A percentile compares a stretch with the other conserved stretches of the same genome.
phyloP scores from a whole-genome alignment of 2,113 vertebrate species.

The Pycnonotus jocosus region DNA sequence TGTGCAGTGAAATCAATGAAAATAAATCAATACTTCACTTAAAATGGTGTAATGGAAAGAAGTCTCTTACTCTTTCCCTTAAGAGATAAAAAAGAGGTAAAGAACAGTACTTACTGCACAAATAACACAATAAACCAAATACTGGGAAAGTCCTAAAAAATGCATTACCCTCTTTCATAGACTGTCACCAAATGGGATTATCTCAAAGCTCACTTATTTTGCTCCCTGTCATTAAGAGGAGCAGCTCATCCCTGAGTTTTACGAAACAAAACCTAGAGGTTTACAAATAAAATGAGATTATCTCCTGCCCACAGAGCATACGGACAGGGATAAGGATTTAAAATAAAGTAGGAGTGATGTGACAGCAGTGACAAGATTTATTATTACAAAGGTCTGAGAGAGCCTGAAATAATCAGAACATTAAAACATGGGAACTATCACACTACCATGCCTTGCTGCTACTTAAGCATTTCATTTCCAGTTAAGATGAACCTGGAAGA shows the following conservation, averaged over 20 bases:
- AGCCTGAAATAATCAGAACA: not conserved
- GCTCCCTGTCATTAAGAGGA: not conserved
- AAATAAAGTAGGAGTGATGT: not conserved
- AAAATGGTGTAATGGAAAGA: not conserved
- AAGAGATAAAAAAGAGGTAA: not conserved
- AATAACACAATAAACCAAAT: not conserved
- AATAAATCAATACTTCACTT: slow-evolving; percentile 6
- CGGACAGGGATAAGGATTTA: not conserved
- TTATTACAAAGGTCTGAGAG: not conserved
- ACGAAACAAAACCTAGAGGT: not conserved
- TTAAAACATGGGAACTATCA: not conserved
- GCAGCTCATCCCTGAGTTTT: not conserved
- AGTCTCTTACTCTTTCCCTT: not conserved
- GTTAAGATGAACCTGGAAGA: not conserved
- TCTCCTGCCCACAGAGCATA: not conserved
- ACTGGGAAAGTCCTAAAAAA: not conserved
- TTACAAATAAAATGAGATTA: slow-evolving; percentile 44
- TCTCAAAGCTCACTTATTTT: slow-evolving; percentile 2
- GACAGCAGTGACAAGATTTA: not conserved
- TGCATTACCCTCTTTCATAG: not conserved
- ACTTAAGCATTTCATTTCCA: not conserved
- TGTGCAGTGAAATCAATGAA: not conserved
- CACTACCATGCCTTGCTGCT: not conserved
- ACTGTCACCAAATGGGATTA: slow-evolving; percentile 21
- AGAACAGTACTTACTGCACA: not conserved